phyloP scores from a whole-genome alignment of 2,797 vertebrate species.

The Danio choprae region DNA sequence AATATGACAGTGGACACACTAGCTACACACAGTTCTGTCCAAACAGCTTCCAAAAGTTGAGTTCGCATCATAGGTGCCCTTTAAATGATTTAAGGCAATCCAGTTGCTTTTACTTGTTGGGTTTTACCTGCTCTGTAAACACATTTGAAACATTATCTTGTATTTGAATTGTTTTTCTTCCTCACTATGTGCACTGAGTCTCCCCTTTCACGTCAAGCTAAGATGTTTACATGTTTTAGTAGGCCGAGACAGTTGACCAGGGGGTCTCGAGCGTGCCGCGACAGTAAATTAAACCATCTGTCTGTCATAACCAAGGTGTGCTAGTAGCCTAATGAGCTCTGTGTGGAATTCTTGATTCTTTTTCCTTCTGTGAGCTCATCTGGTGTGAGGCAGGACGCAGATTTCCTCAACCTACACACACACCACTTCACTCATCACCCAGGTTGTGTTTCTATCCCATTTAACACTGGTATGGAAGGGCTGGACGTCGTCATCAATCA shows the following conservation, averaged over 20 bases:
- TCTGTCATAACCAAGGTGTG: conserved; percentile 21
- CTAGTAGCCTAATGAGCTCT: conserved; percentile 21
- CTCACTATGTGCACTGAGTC: not conserved
- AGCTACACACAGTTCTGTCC: too few relatives aligned
- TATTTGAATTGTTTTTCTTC: not conserved
- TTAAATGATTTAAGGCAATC: too few relatives aligned
- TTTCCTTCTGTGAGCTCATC: conserved; percentile 11
- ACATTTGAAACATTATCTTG: too few relatives aligned
- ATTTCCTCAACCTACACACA: conserved; percentile 31
- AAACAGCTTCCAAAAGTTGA: too few relatives aligned
- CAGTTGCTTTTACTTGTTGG: too few relatives aligned
- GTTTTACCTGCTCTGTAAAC: too few relatives aligned
- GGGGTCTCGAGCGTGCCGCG: conserved; percentile 17
- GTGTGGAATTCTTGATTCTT: conserved; percentile 28
- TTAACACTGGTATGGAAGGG: conserved; percentile 13
- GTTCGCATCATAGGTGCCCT: too few relatives aligned
- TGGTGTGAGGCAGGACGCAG: not conserved
- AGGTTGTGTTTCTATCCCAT: conserved; percentile 14
- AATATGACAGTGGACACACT: too few relatives aligned
- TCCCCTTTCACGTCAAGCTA: not conserved
- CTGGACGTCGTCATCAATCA: conserved; percentile 17
- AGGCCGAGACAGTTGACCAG: not conserved
- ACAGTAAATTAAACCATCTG: conserved; percentile 51
- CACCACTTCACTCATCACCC: conserved; percentile 12
- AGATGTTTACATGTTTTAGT: conserved; percentile 23